Conservation (phyloP, 2,797 vertebrate species). For the Myotis findleyi region DNA sequence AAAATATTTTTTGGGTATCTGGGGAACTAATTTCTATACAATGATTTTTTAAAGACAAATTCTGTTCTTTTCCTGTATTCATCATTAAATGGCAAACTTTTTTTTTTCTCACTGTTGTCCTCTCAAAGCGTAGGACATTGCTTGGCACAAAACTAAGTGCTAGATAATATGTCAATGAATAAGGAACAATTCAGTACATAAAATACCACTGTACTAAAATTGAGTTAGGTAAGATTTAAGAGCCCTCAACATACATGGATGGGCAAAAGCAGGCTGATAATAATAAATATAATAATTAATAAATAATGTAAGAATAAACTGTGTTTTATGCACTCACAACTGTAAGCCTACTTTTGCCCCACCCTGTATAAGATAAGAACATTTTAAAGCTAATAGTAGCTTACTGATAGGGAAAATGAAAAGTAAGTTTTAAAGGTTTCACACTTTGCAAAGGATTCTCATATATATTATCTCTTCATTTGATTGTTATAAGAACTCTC, state of each 20-base stretch:
- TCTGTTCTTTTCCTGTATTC: conserved; percentile 18
- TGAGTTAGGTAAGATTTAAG: conserved; percentile 48
- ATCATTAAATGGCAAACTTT: background rate
- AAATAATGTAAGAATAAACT: background rate
- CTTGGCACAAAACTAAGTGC: conserved; percentile 49
- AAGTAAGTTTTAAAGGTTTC: conserved; percentile 4
- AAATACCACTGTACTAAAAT: conserved; percentile 43
- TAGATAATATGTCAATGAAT: background rate
- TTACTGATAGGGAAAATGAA: conserved; percentile 34
- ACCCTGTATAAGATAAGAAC: background rate
- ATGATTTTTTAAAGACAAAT: background rate
- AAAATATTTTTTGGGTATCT: conserved; percentile 13
- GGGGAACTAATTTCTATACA: background rate
- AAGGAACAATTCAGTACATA: conserved; percentile 3
- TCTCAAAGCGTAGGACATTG: background rate
- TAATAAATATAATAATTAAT: background rate
- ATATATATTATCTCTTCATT: background rate
- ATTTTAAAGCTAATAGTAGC: conserved; percentile 18
- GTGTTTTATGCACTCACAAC: background rate
- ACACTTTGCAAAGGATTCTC: background rate
- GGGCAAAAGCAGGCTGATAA: background rate
- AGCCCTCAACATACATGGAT: background rate
- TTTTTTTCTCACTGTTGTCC: background rate
- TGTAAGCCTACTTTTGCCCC: background rate
- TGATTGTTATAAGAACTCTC: background rate